A percentile compares a stretch with the other conserved stretches of the same genome.
Conservation (phyloP, 2,888 invertebrate species). For the Hemaris fuciformis region DNA sequence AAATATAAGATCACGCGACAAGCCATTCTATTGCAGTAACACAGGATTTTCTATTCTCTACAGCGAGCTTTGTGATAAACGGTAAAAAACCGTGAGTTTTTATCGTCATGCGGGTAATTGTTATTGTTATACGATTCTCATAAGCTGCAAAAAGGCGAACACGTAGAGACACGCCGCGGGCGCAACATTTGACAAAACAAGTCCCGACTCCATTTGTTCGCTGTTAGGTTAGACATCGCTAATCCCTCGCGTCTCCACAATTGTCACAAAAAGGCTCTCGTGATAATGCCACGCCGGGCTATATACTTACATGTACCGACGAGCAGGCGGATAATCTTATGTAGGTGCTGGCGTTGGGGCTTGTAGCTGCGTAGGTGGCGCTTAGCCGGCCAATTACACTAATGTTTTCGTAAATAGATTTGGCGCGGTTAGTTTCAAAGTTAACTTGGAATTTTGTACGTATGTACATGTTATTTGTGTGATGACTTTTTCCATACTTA, state of each 20-base stretch:
- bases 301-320: not conserved
- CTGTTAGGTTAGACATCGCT: slow-evolving; percentile 55
- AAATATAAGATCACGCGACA: not conserved
- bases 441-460: not conserved
- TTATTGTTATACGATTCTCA: slow-evolving; percentile 48
- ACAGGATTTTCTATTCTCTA: not conserved
- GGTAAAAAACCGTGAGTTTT: slow-evolving; percentile 12
- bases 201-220: slow-evolving; percentile 65
- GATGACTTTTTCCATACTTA: too few relatives aligned
- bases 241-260: slow-evolving; percentile 56
- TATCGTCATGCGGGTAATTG: slow-evolving; percentile 38
- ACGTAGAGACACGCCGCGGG: slow-evolving; percentile 57
- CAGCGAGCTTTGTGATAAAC: not conserved
- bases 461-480: too few relatives aligned
- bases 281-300: not conserved
- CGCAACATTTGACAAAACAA: slow-evolving; percentile 59
- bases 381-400: not conserved
- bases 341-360: not conserved
- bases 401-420: not conserved
- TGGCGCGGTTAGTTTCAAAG: not conserved
- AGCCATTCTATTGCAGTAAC: not conserved
- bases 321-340: not conserved
- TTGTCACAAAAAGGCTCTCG: slow-evolving; percentile 15
- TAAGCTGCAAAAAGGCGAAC: slow-evolving; percentile 72
- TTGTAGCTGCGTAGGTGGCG: slow-evolving; percentile 3